A percentile compares a stretch with the other conserved stretches of the same genome.
phyloP scores from a whole-genome alignment of 1,140 invertebrate species.

The Helicoverpa armigera region DNA sequence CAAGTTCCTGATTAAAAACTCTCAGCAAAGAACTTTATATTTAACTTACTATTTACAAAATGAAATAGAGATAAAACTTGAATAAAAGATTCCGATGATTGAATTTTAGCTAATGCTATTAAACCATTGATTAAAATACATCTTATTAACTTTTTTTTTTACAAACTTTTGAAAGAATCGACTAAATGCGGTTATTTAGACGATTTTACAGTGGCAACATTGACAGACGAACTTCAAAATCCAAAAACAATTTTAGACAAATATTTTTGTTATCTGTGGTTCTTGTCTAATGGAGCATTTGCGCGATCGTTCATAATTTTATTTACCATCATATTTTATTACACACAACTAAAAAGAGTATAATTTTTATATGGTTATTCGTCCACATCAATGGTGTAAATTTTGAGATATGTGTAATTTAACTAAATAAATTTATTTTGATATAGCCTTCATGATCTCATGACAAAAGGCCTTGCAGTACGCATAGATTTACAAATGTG shows the following conservation, averaged over 20 bases:
- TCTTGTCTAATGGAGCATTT: conserved; percentile 60
- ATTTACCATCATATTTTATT: conserved; percentile 68
- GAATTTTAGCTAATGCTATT: no score
- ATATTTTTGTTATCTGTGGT: conserved; percentile 46
- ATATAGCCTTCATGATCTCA: conserved; percentile 66
- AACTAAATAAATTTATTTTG: conserved; percentile 63
- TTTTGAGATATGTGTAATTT: conserved; percentile 72
- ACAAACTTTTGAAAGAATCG: no score
- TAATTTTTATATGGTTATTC: conserved; percentile 71
- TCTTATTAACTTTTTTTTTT: no score
- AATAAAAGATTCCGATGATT: no score
- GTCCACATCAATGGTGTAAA: conserved; percentile 64
- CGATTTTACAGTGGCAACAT: background rate
- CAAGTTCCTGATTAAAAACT: no score
- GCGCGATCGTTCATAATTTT: conserved; percentile 67
- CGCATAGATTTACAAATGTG: conserved; percentile 81
- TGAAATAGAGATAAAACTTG: no score
- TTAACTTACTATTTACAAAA: no score
- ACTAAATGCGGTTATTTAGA: background rate
- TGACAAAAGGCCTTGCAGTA: conserved; percentile 70
- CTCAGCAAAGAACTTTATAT: no score
- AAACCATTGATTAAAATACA: no score
- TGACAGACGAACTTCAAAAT: conserved; percentile 3
- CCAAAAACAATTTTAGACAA: conserved; percentile 20
- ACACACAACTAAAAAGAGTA: conserved; percentile 57